These are phyloP conservation scores for Adineta ricciae DNA, from an alignment of 2,888 invertebrate species.

Conservation along the genomic window DNA sequence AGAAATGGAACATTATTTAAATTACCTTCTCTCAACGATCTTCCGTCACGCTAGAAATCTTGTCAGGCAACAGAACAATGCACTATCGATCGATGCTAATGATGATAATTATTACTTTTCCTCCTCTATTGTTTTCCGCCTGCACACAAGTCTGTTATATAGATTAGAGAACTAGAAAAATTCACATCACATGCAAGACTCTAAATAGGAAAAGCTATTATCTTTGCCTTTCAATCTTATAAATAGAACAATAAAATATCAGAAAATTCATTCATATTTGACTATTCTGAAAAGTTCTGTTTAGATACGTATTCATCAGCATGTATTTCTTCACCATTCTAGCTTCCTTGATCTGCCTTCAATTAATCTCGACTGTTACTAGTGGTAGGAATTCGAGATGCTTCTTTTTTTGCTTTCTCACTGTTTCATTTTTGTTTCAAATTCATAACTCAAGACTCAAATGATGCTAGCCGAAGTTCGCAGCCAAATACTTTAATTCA, in stretches of 20 bases:
- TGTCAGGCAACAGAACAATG: neutral
- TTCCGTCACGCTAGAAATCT: neutral
- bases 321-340: neutral
- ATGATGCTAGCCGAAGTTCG: neutral
- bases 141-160: neutral
- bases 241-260: neutral
- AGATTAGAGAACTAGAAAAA: neutral
- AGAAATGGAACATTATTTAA: neutral
- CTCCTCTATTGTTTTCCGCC: neutral
- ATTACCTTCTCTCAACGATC: neutral
- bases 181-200: neutral
- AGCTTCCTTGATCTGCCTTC: neutral
- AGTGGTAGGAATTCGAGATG: neutral
- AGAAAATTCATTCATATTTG: neutral
- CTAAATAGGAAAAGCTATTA: neutral
- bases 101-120: neutral
- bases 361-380: neutral
- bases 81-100: neutral
- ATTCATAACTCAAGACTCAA: neutral
- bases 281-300: neutral
- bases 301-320: neutral
- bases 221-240: neutral
- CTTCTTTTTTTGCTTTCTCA: neutral
- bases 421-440: neutral
- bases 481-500: neutral